These are phyloP conservation scores for Sthenelais limicola DNA, from an alignment of 2,888 invertebrate species.

Conservation along the genomic window DNA sequence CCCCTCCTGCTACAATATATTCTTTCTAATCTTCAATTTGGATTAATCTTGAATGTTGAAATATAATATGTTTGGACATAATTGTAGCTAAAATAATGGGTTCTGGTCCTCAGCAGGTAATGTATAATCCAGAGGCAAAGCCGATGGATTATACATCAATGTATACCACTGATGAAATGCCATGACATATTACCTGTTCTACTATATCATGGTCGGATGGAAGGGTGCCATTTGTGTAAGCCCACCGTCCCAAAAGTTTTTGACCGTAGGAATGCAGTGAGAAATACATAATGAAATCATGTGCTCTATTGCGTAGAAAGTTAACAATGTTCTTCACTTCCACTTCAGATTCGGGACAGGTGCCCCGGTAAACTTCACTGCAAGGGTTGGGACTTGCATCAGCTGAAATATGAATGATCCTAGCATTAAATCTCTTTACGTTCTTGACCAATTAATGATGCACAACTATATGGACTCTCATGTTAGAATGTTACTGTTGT, in stretches of 20 bases:
- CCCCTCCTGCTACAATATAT: no score
- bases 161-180: no score
- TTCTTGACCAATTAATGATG: no score
- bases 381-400: constrained; percentile 44
- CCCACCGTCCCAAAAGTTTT: constrained; percentile 47
- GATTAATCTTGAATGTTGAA: no score
- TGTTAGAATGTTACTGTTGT: no score
- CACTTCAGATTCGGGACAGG: constrained; percentile 44
- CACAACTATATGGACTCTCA: no score
- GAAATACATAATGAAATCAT: constrained; percentile 42
- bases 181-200: constrained; percentile 42
- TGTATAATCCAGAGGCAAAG: not conserved
- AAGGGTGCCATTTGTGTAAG: constrained; percentile 38
- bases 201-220: constrained; percentile 46
- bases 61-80: constrained; percentile 32
- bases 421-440: no score
- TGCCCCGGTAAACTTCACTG: constrained; percentile 44
- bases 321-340: constrained; percentile 44
- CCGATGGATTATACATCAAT: not conserved
- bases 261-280: constrained; percentile 49
- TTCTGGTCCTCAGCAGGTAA: not conserved
- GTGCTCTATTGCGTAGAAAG: constrained; percentile 34
- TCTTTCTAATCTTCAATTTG: no score
- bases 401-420: no score
- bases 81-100: constrained; percentile 23